phyloP scores from a whole-genome alignment of 2,888 invertebrate species.

The Archips xylosteana region DNA sequence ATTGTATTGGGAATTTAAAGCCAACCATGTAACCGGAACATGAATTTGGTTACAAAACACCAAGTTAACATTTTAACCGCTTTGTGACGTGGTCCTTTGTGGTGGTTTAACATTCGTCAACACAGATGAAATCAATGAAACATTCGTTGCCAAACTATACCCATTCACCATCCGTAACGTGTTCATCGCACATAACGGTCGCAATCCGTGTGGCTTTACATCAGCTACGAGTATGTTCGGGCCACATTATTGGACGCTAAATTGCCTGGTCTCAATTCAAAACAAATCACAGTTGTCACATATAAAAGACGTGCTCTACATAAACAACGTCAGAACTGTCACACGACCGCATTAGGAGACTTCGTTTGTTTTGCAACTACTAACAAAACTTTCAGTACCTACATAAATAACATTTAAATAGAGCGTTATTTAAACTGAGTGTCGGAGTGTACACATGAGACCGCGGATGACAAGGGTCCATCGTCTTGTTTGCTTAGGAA shows the following conservation, averaged over 20 bases:
- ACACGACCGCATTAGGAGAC: conserved; percentile 33
- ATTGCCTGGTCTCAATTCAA: neutral
- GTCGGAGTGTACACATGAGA: conserved; percentile 65
- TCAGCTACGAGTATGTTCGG: neutral
- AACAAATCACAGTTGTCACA: conserved; percentile 18
- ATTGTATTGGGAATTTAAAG: neutral
- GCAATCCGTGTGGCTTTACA: neutral
- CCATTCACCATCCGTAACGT: neutral
- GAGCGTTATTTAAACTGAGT: conserved; percentile 60
- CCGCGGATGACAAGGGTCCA: conserved; percentile 70
- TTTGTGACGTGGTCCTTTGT: neutral
- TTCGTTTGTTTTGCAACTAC: conserved; percentile 32
- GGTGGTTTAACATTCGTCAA: neutral
- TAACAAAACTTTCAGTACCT: conserved; percentile 38
- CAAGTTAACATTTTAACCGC: neutral
- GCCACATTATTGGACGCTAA: neutral
- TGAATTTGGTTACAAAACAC: neutral
- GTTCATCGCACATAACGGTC: conserved; percentile 1
- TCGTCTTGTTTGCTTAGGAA: conserved; percentile 59
- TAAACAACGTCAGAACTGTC: conserved; percentile 37
- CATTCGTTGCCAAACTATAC: neutral
- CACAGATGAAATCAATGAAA: neutral
- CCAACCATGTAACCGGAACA: neutral
- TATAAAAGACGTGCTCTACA: conserved; percentile 29
- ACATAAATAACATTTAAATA: conserved; percentile 51